A percentile compares a stretch with the other conserved stretches of the same genome.
These are phyloP conservation scores for Magallana angulata DNA, from an alignment of 1,140 invertebrate species.

Conservation along the genomic window DNA sequence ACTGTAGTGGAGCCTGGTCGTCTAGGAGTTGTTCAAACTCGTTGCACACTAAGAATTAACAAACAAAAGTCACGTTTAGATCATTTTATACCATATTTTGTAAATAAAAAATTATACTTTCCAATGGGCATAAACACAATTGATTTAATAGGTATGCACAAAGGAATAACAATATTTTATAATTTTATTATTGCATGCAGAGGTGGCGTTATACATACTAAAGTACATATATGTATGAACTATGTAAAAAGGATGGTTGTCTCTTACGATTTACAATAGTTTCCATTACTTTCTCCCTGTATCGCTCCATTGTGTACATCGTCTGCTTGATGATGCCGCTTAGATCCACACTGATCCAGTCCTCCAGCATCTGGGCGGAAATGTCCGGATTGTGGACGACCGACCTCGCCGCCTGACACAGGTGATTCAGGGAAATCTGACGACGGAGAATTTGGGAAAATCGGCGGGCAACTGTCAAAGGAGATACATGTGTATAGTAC, in stretches of 20 bases:
- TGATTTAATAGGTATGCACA: no score
- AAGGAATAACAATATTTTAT: no score
- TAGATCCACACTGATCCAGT: conserved; percentile 80
- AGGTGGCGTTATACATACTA: no score
- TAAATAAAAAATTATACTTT: no score
- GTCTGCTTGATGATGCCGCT: conserved; percentile 80
- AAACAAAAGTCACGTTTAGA: no score
- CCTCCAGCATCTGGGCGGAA: conserved; percentile 77
- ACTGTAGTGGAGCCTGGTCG: conserved; percentile 80
- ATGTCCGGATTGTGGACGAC: conserved; percentile 75
- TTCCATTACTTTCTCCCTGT: conserved; percentile 75
- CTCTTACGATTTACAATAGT: conserved; percentile 78
- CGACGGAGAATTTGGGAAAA: conserved; percentile 75
- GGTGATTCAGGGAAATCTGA: conserved; percentile 77
- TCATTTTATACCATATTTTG: no score
- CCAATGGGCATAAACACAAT: no score
- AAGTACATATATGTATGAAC: no score
- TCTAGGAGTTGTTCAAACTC: conserved; percentile 81
- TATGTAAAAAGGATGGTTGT: no score
- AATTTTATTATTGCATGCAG: no score
- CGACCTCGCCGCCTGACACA: conserved; percentile 77
- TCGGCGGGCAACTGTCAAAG: conserved; percentile 69
- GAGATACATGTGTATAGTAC: no score
- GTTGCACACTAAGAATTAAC: conserved; percentile 74
- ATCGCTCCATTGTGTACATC: conserved; percentile 79